These are phyloP conservation scores for Xylocopa sonorina DNA, from an alignment of 1,140 invertebrate species.

Conservation along the genomic window DNA sequence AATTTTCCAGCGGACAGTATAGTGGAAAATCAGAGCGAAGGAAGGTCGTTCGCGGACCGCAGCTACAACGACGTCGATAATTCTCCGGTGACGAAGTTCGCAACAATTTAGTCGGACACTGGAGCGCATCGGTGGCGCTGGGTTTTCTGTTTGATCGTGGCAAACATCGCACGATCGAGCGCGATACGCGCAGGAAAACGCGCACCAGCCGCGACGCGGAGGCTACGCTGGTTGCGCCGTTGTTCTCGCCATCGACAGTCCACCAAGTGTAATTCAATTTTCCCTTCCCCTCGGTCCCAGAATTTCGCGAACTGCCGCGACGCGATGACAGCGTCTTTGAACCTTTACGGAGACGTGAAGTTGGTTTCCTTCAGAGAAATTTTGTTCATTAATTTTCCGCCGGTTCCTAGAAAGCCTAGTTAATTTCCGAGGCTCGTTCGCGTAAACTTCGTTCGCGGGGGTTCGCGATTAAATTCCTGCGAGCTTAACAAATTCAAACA, in stretches of 20 bases:
- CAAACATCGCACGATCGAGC: conserved; percentile 48
- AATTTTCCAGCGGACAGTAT: not conserved
- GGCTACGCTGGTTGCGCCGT: not conserved
- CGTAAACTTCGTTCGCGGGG: too few relatives aligned
- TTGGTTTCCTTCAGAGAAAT: not conserved
- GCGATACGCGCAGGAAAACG: conserved; percentile 11
- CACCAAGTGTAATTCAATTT: conserved; percentile 20
- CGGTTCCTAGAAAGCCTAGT: too few relatives aligned
- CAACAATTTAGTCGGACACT: conserved; percentile 35
- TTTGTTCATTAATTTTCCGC: not conserved
- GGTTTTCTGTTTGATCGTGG: conserved; percentile 57
- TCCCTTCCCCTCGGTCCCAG: not conserved
- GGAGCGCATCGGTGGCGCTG: conserved; percentile 5
- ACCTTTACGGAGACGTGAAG: not conserved
- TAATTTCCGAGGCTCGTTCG: too few relatives aligned
- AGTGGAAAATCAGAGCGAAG: not conserved
- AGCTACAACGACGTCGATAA: conserved; percentile 19
- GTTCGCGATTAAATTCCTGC: too few relatives aligned
- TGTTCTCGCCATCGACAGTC: not conserved
- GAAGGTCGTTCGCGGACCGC: not conserved
- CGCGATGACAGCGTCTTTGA: not conserved
- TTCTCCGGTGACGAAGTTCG: conserved; percentile 30
- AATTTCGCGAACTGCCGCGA: not conserved
- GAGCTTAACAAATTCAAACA: too few relatives aligned
- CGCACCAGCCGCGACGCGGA: not conserved